Conservation (phyloP, 2,888 invertebrate species). For the Adineta ricciae region DNA sequence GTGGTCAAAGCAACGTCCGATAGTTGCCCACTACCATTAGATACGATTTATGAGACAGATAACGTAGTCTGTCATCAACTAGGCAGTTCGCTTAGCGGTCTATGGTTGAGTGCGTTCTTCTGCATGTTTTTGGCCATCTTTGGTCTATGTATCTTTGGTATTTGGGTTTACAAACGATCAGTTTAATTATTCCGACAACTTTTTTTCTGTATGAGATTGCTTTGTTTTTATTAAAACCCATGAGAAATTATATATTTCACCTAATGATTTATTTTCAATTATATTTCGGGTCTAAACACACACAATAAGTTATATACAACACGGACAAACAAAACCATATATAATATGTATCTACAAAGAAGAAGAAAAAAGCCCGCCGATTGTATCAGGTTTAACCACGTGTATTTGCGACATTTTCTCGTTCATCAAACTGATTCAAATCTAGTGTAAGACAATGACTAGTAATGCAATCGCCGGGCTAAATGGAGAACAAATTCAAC, state of each 20-base stretch:
- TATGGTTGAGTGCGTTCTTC: background rate
- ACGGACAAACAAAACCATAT: background rate
- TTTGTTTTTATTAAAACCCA: no score
- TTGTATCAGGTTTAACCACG: background rate
- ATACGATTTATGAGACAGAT: background rate
- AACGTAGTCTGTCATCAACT: background rate
- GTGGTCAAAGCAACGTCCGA: background rate
- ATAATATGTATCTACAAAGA: background rate
- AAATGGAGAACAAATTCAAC: background rate
- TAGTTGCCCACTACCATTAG: background rate
- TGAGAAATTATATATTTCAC: background rate
- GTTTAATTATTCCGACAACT: background rate
- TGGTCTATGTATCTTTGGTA: background rate
- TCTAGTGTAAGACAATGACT: constrained; percentile 20
- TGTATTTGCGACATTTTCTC: constrained; percentile 3
- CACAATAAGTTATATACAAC: background rate
- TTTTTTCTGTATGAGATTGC: no score
- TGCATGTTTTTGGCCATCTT: background rate
- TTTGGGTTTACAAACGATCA: background rate
- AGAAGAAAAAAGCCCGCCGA: background rate
- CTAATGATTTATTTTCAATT: background rate
- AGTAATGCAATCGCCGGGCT: constrained; percentile 22
- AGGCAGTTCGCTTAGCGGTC: background rate
- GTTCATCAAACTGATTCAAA: constrained; percentile 19
- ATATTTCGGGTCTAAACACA: background rate